These are phyloP conservation scores for Pemphigus obesinymphae DNA, from an alignment of 1,140 invertebrate genomes.

Conservation along the genomic window DNA sequence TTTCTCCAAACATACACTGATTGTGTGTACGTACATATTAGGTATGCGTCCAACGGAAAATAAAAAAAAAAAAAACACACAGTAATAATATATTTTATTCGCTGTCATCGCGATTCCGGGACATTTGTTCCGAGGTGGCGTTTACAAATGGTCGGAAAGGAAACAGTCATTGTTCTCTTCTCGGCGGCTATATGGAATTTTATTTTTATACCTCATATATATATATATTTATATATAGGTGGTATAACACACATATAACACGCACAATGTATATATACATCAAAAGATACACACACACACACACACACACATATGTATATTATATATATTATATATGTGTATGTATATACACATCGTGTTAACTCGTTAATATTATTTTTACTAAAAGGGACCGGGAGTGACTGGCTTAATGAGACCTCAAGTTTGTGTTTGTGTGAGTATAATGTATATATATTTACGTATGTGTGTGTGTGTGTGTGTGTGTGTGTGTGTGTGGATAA, in stretches of 20 bases:
- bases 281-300: too few relatives aligned
- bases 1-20: background rate
- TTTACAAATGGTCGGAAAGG: conserved; percentile 27
- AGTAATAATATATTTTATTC: conserved; percentile 30
- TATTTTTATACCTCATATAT: conserved; percentile 15
- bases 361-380: conserved; percentile 31
- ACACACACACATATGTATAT: background rate
- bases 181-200: background rate
- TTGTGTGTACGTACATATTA: background rate
- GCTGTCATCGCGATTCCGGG: conserved; percentile 37
- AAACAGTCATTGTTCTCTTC: conserved; percentile 26
- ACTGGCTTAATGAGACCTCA: conserved; percentile 25
- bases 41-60: background rate
- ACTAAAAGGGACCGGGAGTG: conserved; percentile 30
- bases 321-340: background rate
- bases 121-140: conserved; percentile 36
- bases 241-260: background rate
- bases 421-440: background rate
- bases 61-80: background rate
- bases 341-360: conserved; percentile 1
- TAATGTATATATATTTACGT: too few relatives aligned
- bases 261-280: background rate
- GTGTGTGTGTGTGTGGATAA: background rate
- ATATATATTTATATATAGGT: too few relatives aligned
- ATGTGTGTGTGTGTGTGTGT: background rate